A percentile compares a stretch with the other conserved stretches of the same genome.
These are phyloP conservation scores for Lepus oiostolus DNA, from an alignment of 2,797 vertebrate genomes.

Conservation along the genomic window DNA sequence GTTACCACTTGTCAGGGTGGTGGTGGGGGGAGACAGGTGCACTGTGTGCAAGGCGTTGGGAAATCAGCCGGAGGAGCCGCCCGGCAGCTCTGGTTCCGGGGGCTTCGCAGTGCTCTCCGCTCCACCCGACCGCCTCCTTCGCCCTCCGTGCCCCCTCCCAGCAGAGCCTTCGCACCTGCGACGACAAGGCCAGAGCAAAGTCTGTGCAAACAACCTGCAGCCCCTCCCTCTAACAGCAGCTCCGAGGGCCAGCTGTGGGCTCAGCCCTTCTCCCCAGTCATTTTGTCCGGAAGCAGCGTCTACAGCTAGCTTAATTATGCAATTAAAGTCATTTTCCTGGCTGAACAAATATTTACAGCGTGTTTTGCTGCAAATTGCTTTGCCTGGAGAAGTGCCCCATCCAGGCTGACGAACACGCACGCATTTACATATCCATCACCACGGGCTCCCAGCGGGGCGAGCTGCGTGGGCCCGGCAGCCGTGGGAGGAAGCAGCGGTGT, in stretches of 20 bases:
- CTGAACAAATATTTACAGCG: slow-evolving; percentile 89
- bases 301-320: slow-evolving; percentile 85
- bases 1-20: not conserved
- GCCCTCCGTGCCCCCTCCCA: not conserved
- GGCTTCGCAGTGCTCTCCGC: not conserved
- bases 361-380: slow-evolving; percentile 82
- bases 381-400: slow-evolving; percentile 58
- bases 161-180: not conserved
- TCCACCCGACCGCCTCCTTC: not conserved
- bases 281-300: slow-evolving; percentile 79
- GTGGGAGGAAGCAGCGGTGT: rapidly evolving
- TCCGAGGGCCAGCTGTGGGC: slow-evolving; percentile 77
- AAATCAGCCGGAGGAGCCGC: not conserved
- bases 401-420: not conserved
- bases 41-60: rapidly evolving
- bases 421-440: slow-evolving; percentile 11
- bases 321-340: slow-evolving; percentile 87
- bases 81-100: not conserved
- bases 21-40: rapidly evolving
- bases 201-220: not conserved
- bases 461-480: not conserved
- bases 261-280: slow-evolving; percentile 67
- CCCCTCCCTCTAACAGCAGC: slow-evolving; percentile 71
- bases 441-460: not conserved
- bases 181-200: not conserved